Percentiles rank a stretch among this genome's conserved stretches.
phyloP scores from a whole-genome alignment of 2,888 invertebrate genomes.

The Drosophila demipolita region DNA sequence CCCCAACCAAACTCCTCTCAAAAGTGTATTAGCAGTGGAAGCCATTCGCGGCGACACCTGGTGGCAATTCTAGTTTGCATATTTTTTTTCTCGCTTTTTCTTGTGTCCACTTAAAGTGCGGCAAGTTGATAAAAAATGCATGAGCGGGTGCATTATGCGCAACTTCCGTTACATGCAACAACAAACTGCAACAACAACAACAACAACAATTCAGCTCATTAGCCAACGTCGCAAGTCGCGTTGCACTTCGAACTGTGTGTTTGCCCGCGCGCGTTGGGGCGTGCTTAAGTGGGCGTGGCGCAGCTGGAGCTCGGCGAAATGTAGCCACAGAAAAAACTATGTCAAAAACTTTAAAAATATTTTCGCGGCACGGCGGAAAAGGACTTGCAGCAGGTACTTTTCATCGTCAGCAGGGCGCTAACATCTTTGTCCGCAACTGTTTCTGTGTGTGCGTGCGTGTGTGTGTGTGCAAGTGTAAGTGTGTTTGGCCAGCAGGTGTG shows the following conservation, averaged over 20 bases:
- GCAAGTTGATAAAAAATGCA: conserved; percentile 71
- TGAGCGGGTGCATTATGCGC: conserved; percentile 65
- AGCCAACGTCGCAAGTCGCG: conserved; percentile 41
- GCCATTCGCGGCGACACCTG: conserved; percentile 13
- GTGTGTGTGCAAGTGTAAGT: conserved; percentile 15
- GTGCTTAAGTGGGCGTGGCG: conserved; percentile 74
- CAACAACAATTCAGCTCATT: conserved; percentile 63
- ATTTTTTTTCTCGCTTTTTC: neutral
- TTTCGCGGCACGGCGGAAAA: conserved; percentile 28
- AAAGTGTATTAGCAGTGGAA: conserved; percentile 3
- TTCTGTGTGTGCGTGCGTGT: conserved; percentile 3
- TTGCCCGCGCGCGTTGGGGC: conserved; percentile 45
- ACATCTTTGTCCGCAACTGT: conserved; percentile 42
- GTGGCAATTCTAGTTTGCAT: conserved; percentile 4
- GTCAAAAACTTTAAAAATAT: conserved; percentile 82
- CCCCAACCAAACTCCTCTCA: conserved; percentile 5
- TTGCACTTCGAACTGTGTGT: conserved; percentile 54
- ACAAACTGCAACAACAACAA: conserved; percentile 6
- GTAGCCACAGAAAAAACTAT: conserved; percentile 61
- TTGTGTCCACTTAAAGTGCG: conserved; percentile 37
- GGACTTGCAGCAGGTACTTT: conserved; percentile 33
- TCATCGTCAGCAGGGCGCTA: conserved; percentile 46
- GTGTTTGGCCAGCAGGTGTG: conserved; percentile 66
- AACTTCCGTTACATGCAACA: conserved; percentile 42
- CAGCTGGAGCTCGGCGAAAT: conserved; percentile 34